Percentiles rank a stretch among this genome's conserved stretches.
Evolutionary conservation across 2,113 vertebrate genomes (phyloP).

Genomic region (Boulengeromyrus knoepffleri): DNA sequence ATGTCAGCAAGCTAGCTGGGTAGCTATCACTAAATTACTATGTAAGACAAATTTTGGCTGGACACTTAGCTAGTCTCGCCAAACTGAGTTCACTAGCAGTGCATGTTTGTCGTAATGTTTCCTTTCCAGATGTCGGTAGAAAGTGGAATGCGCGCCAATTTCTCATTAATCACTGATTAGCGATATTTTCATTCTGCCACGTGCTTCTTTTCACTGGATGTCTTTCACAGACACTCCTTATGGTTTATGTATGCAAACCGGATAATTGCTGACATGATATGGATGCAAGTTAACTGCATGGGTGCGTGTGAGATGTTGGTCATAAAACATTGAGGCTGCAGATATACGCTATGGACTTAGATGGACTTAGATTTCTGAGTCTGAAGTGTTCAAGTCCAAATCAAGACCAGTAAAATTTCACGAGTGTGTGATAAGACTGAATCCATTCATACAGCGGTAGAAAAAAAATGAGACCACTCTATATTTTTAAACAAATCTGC

Average conservation of each 20-base stretch:
- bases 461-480: too few relatives aligned
- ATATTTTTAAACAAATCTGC: too few relatives aligned
- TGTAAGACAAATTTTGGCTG: not conserved
- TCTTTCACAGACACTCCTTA: not conserved
- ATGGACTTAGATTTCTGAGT: not conserved
- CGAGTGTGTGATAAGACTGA: not conserved
- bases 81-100: not conserved
- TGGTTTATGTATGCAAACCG: not conserved
- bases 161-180: not conserved
- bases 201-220: not conserved
- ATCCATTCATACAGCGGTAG: not conserved
- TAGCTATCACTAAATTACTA: not conserved
- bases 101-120: not conserved
- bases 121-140: not conserved
- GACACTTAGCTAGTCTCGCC: not conserved
- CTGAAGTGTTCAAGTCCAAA: not conserved
- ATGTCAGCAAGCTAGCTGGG: not conserved
- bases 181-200: not conserved
- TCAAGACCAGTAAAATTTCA: not conserved
- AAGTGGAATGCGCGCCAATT: not conserved
- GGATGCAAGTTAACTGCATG: not conserved
- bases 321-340: not conserved
- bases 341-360: not conserved
- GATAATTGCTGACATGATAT: not conserved
- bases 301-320: not conserved